Conservation (phyloP, 2,113 vertebrate species). For the Myiopsitta monachus region DNA sequence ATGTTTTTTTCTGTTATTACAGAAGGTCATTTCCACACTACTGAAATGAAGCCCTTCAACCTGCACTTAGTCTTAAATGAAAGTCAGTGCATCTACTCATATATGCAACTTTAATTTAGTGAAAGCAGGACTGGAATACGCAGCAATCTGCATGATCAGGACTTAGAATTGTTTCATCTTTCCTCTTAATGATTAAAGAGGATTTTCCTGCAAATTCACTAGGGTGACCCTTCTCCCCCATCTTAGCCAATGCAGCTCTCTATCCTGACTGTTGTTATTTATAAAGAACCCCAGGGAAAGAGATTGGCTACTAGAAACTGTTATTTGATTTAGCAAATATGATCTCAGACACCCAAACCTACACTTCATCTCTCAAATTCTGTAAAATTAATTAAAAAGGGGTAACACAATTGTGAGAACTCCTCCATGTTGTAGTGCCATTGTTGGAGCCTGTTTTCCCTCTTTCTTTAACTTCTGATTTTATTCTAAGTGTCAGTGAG, state of each 20-base stretch:
- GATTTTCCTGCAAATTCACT: background rate
- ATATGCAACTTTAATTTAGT: background rate
- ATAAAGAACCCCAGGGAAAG: constrained; percentile 10
- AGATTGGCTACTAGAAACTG: constrained; percentile 21
- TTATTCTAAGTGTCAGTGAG: background rate
- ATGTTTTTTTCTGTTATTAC: background rate
- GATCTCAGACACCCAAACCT: background rate
- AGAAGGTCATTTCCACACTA: background rate
- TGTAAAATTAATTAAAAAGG: background rate
- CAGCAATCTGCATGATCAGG: background rate
- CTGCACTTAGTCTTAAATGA: constrained; percentile 5
- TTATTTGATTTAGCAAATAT: constrained; percentile 24
- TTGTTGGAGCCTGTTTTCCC: background rate
- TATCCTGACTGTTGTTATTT: constrained; percentile 11
- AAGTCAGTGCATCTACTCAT: background rate
- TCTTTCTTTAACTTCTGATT: background rate
- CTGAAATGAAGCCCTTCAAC: background rate
- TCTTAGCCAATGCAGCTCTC: background rate
- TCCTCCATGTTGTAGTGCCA: accelerated
- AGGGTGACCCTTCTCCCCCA: background rate
- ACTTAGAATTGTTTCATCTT: background rate
- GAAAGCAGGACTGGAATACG: background rate
- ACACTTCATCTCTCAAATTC: background rate
- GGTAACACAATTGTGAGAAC: background rate
- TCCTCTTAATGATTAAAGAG: background rate